Evolutionary conservation across 2,113 vertebrate species (phyloP).

Genomic region (Aythya baeri): DNA sequence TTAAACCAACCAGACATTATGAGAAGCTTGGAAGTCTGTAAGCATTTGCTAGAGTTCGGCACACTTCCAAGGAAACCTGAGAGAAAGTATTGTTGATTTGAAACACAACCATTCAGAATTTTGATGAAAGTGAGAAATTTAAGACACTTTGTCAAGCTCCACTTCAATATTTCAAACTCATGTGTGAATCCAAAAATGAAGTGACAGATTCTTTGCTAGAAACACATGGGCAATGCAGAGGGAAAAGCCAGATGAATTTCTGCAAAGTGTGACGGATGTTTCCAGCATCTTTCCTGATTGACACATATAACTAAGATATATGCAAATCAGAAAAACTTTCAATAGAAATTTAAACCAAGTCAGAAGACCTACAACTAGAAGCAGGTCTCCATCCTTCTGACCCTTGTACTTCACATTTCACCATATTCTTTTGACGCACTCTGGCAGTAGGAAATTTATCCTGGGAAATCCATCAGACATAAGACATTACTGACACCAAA

Average conservation of each 20-base stretch:
- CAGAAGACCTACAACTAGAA: background rate
- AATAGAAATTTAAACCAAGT: background rate
- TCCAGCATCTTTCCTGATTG: background rate
- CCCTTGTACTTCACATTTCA: background rate
- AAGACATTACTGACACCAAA: slow-evolving; percentile 49
- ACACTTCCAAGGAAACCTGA: slow-evolving; percentile 19
- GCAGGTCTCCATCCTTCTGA: background rate
- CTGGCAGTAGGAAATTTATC: background rate
- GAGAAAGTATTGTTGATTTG: background rate
- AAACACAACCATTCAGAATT: background rate
- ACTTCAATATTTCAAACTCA: slow-evolving; percentile 13
- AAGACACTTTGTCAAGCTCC: background rate
- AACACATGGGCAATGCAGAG: background rate
- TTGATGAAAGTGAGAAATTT: slow-evolving; percentile 18
- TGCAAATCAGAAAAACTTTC: background rate
- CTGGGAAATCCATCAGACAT: background rate
- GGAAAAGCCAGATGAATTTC: slow-evolving; percentile 15
- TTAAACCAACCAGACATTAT: background rate
- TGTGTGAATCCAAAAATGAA: slow-evolving; percentile 21
- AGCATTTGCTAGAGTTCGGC: background rate
- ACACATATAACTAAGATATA: background rate
- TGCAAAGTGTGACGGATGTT: background rate
- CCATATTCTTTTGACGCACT: background rate
- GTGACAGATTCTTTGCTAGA: background rate
- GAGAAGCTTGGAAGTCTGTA: background rate